Evolutionary conservation across 2,888 invertebrate genomes (phyloP).

Genomic region (Drosophila buzzatii): DNA sequence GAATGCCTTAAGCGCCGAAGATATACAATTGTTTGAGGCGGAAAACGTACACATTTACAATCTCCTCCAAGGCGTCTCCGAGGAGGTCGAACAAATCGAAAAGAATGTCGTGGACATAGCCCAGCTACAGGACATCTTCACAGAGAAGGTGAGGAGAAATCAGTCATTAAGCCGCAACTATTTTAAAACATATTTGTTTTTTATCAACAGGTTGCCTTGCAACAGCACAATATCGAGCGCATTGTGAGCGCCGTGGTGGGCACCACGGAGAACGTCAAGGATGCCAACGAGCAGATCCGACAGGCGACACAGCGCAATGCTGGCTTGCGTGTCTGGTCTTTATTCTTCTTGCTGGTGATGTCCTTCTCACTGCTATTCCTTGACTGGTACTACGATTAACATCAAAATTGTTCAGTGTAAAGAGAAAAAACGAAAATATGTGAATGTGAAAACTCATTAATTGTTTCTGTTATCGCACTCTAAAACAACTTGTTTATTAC

Average conservation of each 20-base stretch:
- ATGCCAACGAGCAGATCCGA: slow-evolving; percentile 98
- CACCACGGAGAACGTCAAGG: slow-evolving; percentile 97
- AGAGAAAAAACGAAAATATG: background rate
- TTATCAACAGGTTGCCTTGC: slow-evolving; percentile 90
- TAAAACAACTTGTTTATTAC: slow-evolving; percentile 61
- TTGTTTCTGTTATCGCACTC: slow-evolving; percentile 53
- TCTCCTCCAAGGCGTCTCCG: slow-evolving; percentile 94
- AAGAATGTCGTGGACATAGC: slow-evolving; percentile 98
- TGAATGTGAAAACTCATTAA: slow-evolving; percentile 28
- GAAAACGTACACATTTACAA: slow-evolving; percentile 95
- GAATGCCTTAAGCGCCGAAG: slow-evolving; percentile 91
- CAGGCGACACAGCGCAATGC: slow-evolving; percentile 99
- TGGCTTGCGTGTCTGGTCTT: slow-evolving; percentile 95
- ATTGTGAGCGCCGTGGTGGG: slow-evolving; percentile 95
- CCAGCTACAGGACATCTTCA: slow-evolving; percentile 97
- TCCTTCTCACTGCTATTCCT: slow-evolving; percentile 97
- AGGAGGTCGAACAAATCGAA: slow-evolving; percentile 95
- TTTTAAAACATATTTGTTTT: background rate
- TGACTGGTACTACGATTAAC: slow-evolving; percentile 98
- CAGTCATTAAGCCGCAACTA: background rate
- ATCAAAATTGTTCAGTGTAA: slow-evolving; percentile 31
- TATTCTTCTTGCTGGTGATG: slow-evolving; percentile 98
- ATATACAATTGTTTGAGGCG: slow-evolving; percentile 95
- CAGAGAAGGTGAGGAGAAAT: slow-evolving; percentile 90
- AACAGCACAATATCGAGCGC: slow-evolving; percentile 96